phyloP scores from a whole-genome alignment of 2,797 vertebrate species.

The Ctenopoma multispine region DNA sequence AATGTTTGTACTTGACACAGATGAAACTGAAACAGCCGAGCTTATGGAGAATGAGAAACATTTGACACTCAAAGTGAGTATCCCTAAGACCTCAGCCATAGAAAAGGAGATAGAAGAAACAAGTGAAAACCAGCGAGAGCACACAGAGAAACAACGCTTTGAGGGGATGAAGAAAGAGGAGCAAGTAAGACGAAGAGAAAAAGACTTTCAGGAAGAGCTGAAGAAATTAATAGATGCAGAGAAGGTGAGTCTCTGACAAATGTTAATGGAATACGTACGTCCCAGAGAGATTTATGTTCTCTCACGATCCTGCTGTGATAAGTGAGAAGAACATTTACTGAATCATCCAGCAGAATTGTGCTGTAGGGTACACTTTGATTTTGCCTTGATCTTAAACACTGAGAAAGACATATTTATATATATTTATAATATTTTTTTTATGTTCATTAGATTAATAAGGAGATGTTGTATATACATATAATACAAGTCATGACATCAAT shows the following conservation, averaged over 20 bases:
- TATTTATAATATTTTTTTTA: too few species aligned
- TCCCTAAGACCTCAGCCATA: constrained; percentile 76
- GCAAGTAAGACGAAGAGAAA: constrained; percentile 69
- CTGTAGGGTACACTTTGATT: too few species aligned
- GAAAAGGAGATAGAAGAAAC: constrained; percentile 75
- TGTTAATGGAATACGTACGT: neutral
- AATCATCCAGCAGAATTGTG: too few species aligned
- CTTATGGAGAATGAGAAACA: constrained; percentile 77
- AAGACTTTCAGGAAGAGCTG: constrained; percentile 86
- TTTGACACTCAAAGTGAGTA: constrained; percentile 71
- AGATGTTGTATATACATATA: too few species aligned
- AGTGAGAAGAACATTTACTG: too few species aligned
- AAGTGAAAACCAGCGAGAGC: constrained; percentile 65
- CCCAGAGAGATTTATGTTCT: neutral
- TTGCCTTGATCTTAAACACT: too few species aligned
- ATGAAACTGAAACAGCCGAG: constrained; percentile 51
- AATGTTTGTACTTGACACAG: constrained; percentile 38
- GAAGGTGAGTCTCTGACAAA: constrained; percentile 59
- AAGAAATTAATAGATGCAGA: constrained; percentile 67
- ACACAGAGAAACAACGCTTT: constrained; percentile 61
- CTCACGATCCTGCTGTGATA: too few species aligned
- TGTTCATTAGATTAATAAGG: too few species aligned
- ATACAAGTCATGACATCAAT: too few species aligned
- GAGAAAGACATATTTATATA: too few species aligned
- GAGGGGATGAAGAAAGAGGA: constrained; percentile 78